These are phyloP conservation scores for Cheiracanthium punctorium DNA, from an alignment of 2,888 invertebrate genomes.

Conservation along the genomic window DNA sequence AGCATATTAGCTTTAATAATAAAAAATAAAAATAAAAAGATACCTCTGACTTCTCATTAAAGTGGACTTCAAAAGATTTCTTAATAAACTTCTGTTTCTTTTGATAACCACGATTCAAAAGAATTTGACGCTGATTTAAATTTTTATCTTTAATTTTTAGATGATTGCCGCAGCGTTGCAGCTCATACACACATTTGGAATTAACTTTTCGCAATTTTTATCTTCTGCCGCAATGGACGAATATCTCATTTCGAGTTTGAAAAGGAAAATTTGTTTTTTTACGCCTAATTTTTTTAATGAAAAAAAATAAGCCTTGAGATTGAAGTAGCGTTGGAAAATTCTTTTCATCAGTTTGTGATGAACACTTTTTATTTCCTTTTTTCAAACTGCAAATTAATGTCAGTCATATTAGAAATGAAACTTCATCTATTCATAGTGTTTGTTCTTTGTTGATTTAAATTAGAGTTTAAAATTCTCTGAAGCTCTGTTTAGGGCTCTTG, in stretches of 20 bases:
- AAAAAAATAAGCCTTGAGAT: background rate
- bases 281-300: background rate
- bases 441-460: background rate
- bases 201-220: background rate
- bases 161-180: background rate
- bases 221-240: background rate
- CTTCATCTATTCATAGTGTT: background rate
- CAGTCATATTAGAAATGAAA: background rate
- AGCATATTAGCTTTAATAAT: background rate
- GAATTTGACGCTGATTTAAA: background rate
- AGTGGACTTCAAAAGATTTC: constrained; percentile 40
- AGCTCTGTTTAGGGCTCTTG: too few species aligned
- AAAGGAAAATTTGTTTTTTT: background rate
- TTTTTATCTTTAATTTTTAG: constrained; percentile 9
- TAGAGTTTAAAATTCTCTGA: background rate
- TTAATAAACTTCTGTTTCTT: constrained; percentile 35
- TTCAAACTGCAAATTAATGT: background rate
- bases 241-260: background rate
- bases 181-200: background rate
- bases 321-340: background rate
- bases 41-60: background rate
- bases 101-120: constrained; percentile 38
- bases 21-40: too few species aligned
- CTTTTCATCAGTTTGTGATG: constrained; percentile 1
- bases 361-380: too few species aligned